Base-by-base conservation (phyloP, 2,888 invertebrate species). In the Ennomos erosarius region DNA sequence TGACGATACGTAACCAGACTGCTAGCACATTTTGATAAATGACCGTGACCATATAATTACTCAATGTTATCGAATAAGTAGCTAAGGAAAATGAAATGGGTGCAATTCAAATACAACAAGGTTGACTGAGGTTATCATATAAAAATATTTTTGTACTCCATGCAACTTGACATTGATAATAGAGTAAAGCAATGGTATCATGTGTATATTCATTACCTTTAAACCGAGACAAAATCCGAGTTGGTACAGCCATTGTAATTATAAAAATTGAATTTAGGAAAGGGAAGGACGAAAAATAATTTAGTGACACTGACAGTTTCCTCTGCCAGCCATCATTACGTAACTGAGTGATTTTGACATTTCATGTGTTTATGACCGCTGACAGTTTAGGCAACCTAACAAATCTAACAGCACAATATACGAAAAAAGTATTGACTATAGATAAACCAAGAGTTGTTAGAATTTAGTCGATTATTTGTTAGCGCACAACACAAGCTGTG, bases 221-320 rank as follows among this genome's bases (percentile, higher is more conserved):
- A 68, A 93, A 86, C 76, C 92, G 92, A 70, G 92, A 88, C 75
- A 94, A 88, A 87, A 93, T 89, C 81, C 94, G 88, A 70, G 92
- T 90, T 70, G 94, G 89, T 73, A 93, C 92, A 80, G 94, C 94
- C 94, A 94, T 94, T 80, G 75, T 85, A 71, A 69, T 65, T 69
- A 69, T 60, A 65, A 67, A 73, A 72, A 64, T 69, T 59, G 58
- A 69, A 62, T 64, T 64, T 66, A 48, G 51, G 64, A 71, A 70
- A 71, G 72, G 69, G 75, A 79, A 76, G 68, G 71, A 63, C 71
- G 72, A 69, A 76, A 68, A 69, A 68, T 72, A 76, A 74, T 77
- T 79, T 75, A 50, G 61, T 87, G 89, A 89, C 88, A 90, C 81
- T 89, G 87, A 88, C 86, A 86, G 43, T 51, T 52, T 9, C 47